phyloP scores from a whole-genome alignment of 2,113 vertebrate genomes.

The Zosterops lateralis region DNA sequence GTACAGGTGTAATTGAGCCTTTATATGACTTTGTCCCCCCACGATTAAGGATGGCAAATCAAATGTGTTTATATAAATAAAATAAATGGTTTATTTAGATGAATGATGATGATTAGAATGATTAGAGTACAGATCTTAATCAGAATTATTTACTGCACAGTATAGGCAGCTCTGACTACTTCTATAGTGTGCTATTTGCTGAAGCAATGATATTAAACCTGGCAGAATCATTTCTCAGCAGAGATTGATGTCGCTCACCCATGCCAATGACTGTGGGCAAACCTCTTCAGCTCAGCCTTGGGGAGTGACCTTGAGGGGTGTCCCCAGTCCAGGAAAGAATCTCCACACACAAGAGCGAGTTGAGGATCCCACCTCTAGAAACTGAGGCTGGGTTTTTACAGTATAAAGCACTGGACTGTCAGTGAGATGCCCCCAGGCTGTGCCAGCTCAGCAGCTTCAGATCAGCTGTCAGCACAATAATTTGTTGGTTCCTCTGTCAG shows the following conservation, averaged over 20 bases:
- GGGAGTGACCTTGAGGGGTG: neutral
- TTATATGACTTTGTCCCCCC: neutral
- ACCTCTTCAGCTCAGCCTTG: neutral
- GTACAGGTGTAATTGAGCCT: neutral
- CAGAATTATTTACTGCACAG: neutral
- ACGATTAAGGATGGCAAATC: neutral
- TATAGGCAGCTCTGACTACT: neutral
- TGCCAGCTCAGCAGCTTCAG: neutral
- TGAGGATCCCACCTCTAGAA: neutral
- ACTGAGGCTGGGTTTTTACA: fast-evolving
- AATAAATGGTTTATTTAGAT: neutral
- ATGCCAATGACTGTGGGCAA: neutral
- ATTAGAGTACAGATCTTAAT: neutral
- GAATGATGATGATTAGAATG: neutral
- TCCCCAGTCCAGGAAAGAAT: neutral
- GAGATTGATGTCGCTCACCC: neutral
- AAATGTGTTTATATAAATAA: neutral
- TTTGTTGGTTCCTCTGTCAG: neutral
- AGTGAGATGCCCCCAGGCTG: neutral
- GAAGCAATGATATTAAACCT: neutral
- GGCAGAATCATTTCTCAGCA: neutral
- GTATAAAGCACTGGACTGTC: neutral
- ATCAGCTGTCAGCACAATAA: neutral
- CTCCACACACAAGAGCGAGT: neutral
- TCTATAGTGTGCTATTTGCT: neutral